phyloP scores from a whole-genome alignment of 2,113 vertebrate genomes.

The Pangasianodon hypophthalmus region DNA sequence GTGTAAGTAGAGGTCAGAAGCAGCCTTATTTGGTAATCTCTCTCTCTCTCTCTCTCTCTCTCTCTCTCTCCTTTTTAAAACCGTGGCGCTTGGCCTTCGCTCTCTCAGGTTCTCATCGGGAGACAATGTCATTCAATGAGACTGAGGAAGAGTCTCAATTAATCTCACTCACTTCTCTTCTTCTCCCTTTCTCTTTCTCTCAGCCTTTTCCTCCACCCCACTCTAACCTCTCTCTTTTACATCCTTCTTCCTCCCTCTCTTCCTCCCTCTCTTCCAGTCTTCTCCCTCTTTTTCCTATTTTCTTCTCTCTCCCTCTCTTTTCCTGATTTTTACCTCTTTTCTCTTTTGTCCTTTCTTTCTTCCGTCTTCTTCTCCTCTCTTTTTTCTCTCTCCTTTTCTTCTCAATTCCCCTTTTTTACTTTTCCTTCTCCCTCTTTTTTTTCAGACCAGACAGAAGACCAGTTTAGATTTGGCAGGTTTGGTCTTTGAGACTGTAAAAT shows the following conservation, averaged over 20 bases:
- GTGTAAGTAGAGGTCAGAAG: slow-evolving; percentile 40
- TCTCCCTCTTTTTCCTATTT: not conserved
- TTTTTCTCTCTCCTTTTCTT: not conserved
- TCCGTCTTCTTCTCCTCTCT: not conserved
- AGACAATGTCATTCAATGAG: not conserved
- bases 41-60: not conserved
- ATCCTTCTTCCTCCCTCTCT: not conserved
- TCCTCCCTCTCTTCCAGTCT: not conserved
- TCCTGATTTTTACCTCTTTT: not conserved
- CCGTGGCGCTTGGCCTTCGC: not conserved
- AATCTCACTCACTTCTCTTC: not conserved
- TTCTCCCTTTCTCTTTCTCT: not conserved
- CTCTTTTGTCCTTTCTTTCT: not conserved
- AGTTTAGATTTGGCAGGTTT: too few species aligned
- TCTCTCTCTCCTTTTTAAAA: not conserved
- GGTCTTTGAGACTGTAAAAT: not conserved
- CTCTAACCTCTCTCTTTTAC: not conserved
- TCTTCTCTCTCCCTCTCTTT: not conserved
- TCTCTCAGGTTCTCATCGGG: not conserved
- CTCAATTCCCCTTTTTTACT: not conserved
- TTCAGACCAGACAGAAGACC: not conserved
- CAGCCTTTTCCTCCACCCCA: not conserved
- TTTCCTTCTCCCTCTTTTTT: not conserved
- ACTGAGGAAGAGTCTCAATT: not conserved
- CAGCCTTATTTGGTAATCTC: slow-evolving; percentile 54